A percentile compares a stretch with the other conserved stretches of the same genome.
These are phyloP conservation scores for Calcarius ornatus DNA, from an alignment of 2,113 vertebrate species.

Conservation along the genomic window DNA sequence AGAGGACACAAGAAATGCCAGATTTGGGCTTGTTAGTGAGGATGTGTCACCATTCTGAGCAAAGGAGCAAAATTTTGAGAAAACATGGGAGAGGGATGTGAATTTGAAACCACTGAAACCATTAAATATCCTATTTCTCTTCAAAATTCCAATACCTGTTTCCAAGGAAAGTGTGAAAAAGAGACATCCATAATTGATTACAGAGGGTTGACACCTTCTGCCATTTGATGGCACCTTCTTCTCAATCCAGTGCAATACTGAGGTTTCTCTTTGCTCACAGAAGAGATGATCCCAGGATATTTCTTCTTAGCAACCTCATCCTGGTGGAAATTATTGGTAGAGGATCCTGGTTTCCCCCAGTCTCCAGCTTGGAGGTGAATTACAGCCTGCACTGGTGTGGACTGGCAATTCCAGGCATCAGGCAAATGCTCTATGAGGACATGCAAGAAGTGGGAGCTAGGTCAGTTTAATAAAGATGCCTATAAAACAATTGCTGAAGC, in stretches of 20 bases:
- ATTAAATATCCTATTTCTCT: background rate
- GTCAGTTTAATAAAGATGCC: background rate
- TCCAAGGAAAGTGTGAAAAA: background rate
- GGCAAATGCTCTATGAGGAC: background rate
- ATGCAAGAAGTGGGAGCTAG: background rate
- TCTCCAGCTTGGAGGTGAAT: background rate
- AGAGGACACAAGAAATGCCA: background rate
- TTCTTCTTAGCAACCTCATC: background rate
- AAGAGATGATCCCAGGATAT: background rate
- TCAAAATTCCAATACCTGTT: background rate
- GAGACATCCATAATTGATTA: background rate
- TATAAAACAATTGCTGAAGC: background rate
- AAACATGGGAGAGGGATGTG: background rate
- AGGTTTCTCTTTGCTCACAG: background rate
- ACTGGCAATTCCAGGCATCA: background rate
- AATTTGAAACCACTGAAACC: background rate
- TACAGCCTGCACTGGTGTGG: rapidly evolving
- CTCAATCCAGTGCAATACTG: background rate
- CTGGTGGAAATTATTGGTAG: background rate
- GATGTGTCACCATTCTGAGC: background rate
- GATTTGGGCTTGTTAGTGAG: background rate
- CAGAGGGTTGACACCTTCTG: background rate
- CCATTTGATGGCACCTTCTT: background rate
- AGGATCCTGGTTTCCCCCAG: background rate
- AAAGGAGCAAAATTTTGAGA: background rate